Base-by-base conservation (phyloP, 2,797 vertebrate genomes). In the Australoheros facetus region DNA sequence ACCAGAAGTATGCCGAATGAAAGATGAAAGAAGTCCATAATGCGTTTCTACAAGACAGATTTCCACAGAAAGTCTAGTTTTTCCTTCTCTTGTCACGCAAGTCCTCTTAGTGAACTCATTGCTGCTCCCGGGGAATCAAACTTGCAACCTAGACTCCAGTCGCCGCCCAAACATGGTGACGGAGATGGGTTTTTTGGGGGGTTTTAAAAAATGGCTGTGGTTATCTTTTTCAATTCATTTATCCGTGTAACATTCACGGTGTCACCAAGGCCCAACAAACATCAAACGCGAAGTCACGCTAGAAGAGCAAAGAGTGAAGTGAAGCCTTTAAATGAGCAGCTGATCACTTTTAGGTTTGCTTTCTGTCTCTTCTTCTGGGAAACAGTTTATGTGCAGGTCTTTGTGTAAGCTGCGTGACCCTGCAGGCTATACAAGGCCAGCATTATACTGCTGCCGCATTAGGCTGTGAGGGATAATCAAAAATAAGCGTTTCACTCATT, bases 11-110 rank as follows among this genome's bases (percentile, higher is more conserved):
- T 23, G 23, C 54, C 81, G 78, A 90, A 91, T 89, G 87, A 85
- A 84, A 94, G 85, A 92, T 92, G 94, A 92, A 92, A 75, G 86
- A n/a, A 87, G 77, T 56, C 73, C 86, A 42, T 81, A 84, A 85
- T 77, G 62, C 4, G 71, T 80, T 26, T 88, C 90, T 83, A 16
- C 74, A 70, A 88, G 91, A 93, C 66, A 88, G 56, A 77, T 74
- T 80, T 66, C 54, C 74, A 19, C 66, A 58, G 32, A 74, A 84
- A 76, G 54, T 45, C 75, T 71, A 21, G 51, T 75, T 87, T 86
- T 73, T 56, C 56, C 79, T 70, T 72, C 42, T 84, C 83, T 83
- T 85, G 87, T 89, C 91, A 90, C 91, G 89, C 90, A 75, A 91
- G 76, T 77, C 76, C 62, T 73, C 51, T n/a, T 2, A 26, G 12